These are phyloP conservation scores for Mamestra configurata DNA, from an alignment of 1,140 invertebrate genomes.

Conservation along the genomic window DNA sequence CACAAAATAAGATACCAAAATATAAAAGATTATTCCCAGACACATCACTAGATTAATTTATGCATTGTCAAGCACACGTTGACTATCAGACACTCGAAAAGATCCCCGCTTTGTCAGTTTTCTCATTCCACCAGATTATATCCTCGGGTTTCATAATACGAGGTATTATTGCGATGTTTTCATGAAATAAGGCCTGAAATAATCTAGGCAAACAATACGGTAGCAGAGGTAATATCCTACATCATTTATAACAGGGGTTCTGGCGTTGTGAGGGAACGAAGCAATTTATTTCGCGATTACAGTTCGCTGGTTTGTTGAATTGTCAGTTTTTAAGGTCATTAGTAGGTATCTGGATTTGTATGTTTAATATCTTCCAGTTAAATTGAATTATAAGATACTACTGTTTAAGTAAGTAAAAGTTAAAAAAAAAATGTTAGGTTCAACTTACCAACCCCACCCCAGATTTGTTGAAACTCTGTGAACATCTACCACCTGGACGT, in stretches of 20 bases:
- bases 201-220: conserved; percentile 42
- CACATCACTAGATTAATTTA: conserved; percentile 35
- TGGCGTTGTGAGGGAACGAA: neutral
- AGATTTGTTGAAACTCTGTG: too few relatives aligned
- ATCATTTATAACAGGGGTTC: conserved; percentile 36
- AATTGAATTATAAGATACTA: too few relatives aligned
- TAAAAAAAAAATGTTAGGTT: too few relatives aligned
- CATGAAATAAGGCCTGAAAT: conserved; percentile 46
- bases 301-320: conserved; percentile 9
- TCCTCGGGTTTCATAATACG: conserved; percentile 43
- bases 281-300: conserved; percentile 42
- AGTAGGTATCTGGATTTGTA: neutral
- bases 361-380: neutral
- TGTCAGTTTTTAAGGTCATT: conserved; percentile 26
- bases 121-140: conserved; percentile 44
- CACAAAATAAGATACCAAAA: conserved; percentile 5
- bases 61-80: conserved; percentile 36
- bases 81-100: conserved; percentile 28
- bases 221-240: conserved; percentile 39
- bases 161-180: conserved; percentile 41
- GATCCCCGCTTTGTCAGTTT: conserved; percentile 44
- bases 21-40: conserved; percentile 14
- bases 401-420: too few relatives aligned
- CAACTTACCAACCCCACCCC: too few relatives aligned
- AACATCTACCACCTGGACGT: too few relatives aligned